Evolutionary conservation across 2,888 invertebrate species (phyloP).

Genomic region (Cryptus armator): DNA sequence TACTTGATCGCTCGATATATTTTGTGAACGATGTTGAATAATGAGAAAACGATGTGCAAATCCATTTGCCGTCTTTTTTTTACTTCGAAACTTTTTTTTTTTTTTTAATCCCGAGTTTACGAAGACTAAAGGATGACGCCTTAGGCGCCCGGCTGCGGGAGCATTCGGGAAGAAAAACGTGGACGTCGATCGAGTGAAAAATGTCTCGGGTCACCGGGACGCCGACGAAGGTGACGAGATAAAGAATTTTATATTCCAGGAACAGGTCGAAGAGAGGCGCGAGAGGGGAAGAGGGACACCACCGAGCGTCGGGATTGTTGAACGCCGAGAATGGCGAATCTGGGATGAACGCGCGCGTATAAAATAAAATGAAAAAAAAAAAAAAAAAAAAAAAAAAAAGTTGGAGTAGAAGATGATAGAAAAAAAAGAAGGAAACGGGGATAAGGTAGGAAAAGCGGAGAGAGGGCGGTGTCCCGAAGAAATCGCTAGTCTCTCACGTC

Average conservation of each 20-base stretch:
- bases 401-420: slow-evolving; percentile 1
- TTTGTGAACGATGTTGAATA: no score
- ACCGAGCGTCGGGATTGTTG: slow-evolving; percentile 17
- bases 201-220: slow-evolving; percentile 29
- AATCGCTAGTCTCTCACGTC: slow-evolving; percentile 45
- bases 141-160: background rate
- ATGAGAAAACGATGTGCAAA: background rate
- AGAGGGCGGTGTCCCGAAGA: background rate
- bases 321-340: slow-evolving; percentile 24
- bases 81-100: slow-evolving; percentile 8
- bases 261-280: background rate
- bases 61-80: slow-evolving; percentile 1
- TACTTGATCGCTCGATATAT: no score
- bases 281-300: background rate
- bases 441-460: background rate
- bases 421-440: background rate
- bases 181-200: slow-evolving; percentile 54
- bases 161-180: slow-evolving; percentile 30
- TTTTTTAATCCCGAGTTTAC: background rate
- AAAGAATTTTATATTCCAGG: slow-evolving; percentile 53
- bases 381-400: slow-evolving; percentile 20
- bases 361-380: slow-evolving; percentile 24
- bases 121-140: slow-evolving; percentile 11
- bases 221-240: slow-evolving; percentile 36
- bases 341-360: slow-evolving; percentile 18